Percentiles rank a stretch among this genome's conserved stretches.
phyloP scores from a whole-genome alignment of 2,113 vertebrate species.

The Tragelaphus imberbis region DNA sequence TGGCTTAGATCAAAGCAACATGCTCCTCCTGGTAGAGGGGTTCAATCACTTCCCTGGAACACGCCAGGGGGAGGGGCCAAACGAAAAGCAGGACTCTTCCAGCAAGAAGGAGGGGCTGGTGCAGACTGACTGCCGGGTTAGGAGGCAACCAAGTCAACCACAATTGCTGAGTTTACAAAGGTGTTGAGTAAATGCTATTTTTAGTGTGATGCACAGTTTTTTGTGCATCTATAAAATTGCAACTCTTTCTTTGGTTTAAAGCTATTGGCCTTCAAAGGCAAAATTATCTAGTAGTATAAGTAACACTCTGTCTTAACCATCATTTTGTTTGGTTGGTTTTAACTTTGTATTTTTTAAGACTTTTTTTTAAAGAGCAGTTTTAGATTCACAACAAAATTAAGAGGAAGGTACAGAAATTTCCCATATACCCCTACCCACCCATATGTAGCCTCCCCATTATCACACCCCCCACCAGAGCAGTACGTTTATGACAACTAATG shows the following conservation, averaged over 20 bases:
- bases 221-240: background rate
- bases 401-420: background rate
- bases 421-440: too few relatives aligned
- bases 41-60: background rate
- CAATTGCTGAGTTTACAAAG: background rate
- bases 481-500: background rate
- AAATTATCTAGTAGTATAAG: background rate
- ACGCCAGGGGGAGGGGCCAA: fast-evolving
- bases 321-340: background rate
- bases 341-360: background rate
- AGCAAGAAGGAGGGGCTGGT: background rate
- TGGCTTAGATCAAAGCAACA: background rate
- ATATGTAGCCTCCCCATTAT: background rate
- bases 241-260: background rate
- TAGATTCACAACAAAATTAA: background rate
- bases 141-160: background rate
- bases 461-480: background rate
- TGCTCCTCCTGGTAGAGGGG: too few relatives aligned
- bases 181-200: background rate
- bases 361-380: background rate
- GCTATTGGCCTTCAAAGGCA: background rate
- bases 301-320: background rate
- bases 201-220: background rate
- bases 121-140: background rate
- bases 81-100: background rate